These are phyloP conservation scores for Ceratosolen solmsi DNA, from an alignment of 1,140 invertebrate species.

Conservation along the genomic window DNA sequence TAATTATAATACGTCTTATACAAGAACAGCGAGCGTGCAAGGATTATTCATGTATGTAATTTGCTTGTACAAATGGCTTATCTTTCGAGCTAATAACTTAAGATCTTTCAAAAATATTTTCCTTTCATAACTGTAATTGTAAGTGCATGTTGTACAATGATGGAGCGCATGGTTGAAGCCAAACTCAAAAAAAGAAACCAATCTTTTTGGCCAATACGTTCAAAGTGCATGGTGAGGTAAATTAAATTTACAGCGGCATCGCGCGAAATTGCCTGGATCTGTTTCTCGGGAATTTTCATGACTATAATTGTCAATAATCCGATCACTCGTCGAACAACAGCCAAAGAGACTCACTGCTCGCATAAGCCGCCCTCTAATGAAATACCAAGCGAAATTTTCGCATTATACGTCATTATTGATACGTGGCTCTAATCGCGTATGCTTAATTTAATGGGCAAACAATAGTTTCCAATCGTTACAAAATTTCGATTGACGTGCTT, in stretches of 20 bases:
- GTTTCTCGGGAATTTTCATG: not conserved
- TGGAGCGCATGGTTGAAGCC: not conserved
- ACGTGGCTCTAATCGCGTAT: too few relatives aligned
- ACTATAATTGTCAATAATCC: not conserved
- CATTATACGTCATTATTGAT: too few relatives aligned
- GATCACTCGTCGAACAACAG: not conserved
- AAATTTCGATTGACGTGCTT: too few relatives aligned
- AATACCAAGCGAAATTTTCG: too few relatives aligned
- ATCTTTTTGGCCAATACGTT: too few relatives aligned
- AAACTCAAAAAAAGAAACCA: not conserved
- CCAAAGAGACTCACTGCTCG: not conserved
- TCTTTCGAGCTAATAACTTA: slow-evolving; percentile 43
- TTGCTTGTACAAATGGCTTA: slow-evolving; percentile 48
- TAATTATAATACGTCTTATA: slow-evolving; percentile 62
- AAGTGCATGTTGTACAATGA: slow-evolving; percentile 21
- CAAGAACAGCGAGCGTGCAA: slow-evolving; percentile 70
- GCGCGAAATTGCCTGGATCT: not conserved
- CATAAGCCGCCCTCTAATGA: too few relatives aligned
- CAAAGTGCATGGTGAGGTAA: too few relatives aligned
- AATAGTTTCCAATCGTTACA: too few relatives aligned
- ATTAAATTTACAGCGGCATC: not conserved
- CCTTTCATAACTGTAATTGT: slow-evolving; percentile 17
- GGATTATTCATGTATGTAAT: slow-evolving; percentile 52
- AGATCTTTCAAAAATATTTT: slow-evolving; percentile 27
- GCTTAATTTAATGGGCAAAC: too few relatives aligned